A percentile compares a stretch with the other conserved stretches of the same genome.
Conservation (phyloP, 2,113 vertebrate genomes). For the Urocitellus parryii region DNA sequence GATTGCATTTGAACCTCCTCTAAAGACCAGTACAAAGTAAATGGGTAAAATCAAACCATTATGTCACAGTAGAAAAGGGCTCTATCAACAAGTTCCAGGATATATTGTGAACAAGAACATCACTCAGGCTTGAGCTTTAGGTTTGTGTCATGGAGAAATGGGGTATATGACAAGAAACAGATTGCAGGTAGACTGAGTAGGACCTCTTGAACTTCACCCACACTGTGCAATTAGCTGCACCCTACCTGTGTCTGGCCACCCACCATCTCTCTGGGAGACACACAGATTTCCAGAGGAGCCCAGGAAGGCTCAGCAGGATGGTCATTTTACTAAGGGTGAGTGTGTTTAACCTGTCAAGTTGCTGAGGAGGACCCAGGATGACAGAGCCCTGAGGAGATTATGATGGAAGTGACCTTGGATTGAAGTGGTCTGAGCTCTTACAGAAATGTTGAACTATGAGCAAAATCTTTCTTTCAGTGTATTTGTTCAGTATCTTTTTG, state of each 20-base stretch:
- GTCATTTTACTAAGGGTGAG: neutral
- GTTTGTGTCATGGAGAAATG: neutral
- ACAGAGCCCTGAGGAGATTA: neutral
- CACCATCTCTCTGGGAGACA: accelerated
- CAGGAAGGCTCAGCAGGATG: neutral
- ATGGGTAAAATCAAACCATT: no score
- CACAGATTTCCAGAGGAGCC: neutral
- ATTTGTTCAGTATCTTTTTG: no score
- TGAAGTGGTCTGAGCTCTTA: no score
- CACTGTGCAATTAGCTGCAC: neutral
- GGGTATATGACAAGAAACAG: no score
- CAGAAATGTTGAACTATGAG: neutral
- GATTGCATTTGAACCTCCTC: no score
- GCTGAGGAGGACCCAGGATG: neutral
- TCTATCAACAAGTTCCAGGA: no score
- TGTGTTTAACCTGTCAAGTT: neutral
- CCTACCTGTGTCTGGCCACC: no score
- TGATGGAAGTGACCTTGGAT: neutral
- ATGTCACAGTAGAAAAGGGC: no score
- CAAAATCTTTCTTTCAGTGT: no score
- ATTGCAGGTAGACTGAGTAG: no score
- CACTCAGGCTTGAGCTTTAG: neutral
- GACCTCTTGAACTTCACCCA: no score
- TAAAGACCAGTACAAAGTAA: no score
- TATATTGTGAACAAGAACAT: neutral